A percentile compares a stretch with the other conserved stretches of the same genome.
Conservation (phyloP, 2,797 vertebrate genomes). For the Sparidentex hasta region DNA sequence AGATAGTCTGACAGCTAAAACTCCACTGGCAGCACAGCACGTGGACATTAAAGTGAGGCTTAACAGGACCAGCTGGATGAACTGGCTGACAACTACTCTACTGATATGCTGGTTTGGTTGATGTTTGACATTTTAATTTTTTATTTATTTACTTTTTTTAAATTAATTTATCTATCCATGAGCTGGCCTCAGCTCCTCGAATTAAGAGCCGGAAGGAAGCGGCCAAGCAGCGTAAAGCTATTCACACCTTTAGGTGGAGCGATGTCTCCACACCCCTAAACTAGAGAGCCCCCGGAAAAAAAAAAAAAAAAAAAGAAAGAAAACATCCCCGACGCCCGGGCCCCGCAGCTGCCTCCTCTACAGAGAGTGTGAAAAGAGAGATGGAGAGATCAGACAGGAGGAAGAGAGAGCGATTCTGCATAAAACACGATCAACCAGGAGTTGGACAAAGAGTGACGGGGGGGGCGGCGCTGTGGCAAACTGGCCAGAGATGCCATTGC, state of each 20-base stretch:
- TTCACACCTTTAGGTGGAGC: slow-evolving; percentile 67
- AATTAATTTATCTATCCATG: slow-evolving; percentile 5
- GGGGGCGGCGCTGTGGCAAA: slow-evolving; percentile 39
- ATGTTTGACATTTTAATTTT: slow-evolving; percentile 44
- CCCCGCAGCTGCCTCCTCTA: slow-evolving; percentile 55
- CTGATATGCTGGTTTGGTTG: slow-evolving; percentile 56
- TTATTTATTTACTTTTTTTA: no score
- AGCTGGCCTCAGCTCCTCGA: slow-evolving; percentile 63
- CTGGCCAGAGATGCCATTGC: slow-evolving; percentile 18
- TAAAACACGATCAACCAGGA: neutral
- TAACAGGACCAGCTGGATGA: slow-evolving; percentile 27
- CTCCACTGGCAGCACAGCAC: slow-evolving; percentile 34
- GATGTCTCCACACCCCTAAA: slow-evolving; percentile 11
- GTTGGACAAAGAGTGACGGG: slow-evolving; percentile 8
- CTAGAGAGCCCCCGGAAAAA: neutral
- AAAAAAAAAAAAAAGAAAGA: no score
- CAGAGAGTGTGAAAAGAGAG: slow-evolving; percentile 46
- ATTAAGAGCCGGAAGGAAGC: slow-evolving; percentile 60
- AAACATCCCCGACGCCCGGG: neutral
- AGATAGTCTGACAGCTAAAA: slow-evolving; percentile 21
- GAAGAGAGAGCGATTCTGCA: slow-evolving; percentile 24
- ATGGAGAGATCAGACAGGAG: slow-evolving; percentile 9
- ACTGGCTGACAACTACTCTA: slow-evolving; percentile 36
- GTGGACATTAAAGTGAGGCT: slow-evolving; percentile 35
- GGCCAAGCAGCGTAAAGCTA: slow-evolving; percentile 77